phyloP scores from a whole-genome alignment of 1,140 invertebrate genomes.

The Amphibalanus amphitrite region DNA sequence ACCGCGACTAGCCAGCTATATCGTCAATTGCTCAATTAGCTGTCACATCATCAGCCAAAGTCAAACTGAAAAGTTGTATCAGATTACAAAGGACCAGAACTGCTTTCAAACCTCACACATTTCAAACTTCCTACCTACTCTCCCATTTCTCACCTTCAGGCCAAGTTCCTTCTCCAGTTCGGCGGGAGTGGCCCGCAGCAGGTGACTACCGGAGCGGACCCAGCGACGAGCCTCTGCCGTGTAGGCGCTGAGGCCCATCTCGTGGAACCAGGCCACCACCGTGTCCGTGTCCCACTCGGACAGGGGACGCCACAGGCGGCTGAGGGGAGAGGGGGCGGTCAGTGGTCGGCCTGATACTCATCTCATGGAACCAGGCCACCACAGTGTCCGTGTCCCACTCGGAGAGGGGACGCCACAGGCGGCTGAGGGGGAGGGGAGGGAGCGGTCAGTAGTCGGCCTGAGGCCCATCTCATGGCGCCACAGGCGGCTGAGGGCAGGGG shows the following conservation, averaged over 20 bases:
- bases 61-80: too few relatives aligned
- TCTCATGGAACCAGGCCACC: constrained; percentile 65
- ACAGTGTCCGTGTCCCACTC: constrained; percentile 69
- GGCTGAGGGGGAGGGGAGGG: background rate
- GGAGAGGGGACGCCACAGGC: constrained; percentile 27
- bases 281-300: constrained; percentile 60
- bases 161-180: constrained; percentile 82
- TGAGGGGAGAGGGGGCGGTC: constrained; percentile 7
- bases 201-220: constrained; percentile 57
- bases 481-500: too few relatives aligned
- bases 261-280: constrained; percentile 70
- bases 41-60: too few relatives aligned
- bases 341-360: constrained; percentile 73
- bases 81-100: too few relatives aligned
- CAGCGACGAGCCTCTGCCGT: constrained; percentile 55
- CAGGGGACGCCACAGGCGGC: constrained; percentile 26
- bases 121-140: too few relatives aligned
- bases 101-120: too few relatives aligned
- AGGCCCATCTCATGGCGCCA: constrained; percentile 80
- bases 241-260: constrained; percentile 70
- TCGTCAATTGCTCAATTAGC: too few relatives aligned
- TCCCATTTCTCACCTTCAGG: constrained; percentile 35
- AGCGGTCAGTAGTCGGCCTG: constrained; percentile 48
- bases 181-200: constrained; percentile 49
- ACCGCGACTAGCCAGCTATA: too few relatives aligned